Evolutionary conservation across 2,797 vertebrate species (phyloP).

Genomic region (Lophius americanus): DNA sequence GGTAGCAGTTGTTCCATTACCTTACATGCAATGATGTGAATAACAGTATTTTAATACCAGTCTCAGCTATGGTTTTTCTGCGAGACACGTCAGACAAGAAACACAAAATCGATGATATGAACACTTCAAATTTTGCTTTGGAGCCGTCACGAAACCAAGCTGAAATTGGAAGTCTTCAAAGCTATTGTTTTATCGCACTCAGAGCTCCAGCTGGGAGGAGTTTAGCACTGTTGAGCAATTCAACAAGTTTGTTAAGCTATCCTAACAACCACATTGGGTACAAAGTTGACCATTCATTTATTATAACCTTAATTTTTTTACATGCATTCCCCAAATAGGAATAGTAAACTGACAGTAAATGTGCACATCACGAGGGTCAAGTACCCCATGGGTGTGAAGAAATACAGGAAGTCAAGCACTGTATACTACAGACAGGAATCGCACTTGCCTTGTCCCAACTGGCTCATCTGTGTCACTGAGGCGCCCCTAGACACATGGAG

Average conservation of each 20-base stretch:
- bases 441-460: constrained; percentile 35
- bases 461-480: constrained; percentile 56
- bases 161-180: constrained; percentile 45
- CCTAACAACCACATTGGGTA: background rate
- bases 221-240: constrained; percentile 25
- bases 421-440: constrained; percentile 5
- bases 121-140: constrained; percentile 63
- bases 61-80: constrained; percentile 49
- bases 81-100: constrained; percentile 43
- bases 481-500: constrained; percentile 54
- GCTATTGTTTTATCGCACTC: constrained; percentile 45
- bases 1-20: constrained; percentile 69
- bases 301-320: constrained; percentile 5
- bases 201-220: constrained; percentile 14
- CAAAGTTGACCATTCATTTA: constrained; percentile 9
- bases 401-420: background rate
- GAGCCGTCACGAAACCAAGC: constrained; percentile 45
- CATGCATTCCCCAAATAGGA: background rate
- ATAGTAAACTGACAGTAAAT: background rate
- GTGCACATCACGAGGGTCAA: background rate
- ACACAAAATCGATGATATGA: constrained; percentile 58
- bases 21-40: constrained; percentile 67
- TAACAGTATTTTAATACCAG: constrained; percentile 71
- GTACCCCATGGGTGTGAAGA: background rate
- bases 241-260: background rate